Base-by-base conservation (phyloP, 2,113 vertebrate species). In the Pitta sordida region DNA sequence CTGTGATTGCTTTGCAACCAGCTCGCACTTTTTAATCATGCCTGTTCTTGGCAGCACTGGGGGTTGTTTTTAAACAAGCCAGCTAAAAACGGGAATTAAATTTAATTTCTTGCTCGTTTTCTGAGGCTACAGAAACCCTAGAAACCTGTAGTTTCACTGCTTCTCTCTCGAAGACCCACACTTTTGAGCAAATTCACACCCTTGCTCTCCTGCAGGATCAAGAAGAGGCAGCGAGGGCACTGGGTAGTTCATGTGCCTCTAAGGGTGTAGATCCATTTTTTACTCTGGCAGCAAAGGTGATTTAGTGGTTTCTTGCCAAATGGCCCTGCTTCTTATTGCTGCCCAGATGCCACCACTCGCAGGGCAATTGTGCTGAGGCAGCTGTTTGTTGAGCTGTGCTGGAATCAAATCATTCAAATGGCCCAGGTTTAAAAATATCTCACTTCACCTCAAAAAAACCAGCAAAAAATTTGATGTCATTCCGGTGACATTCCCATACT, bases 61-160 rank as follows among this genome's bases (percentile, higher is more conserved):
- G 34, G n/a, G 14, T 79, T 91, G 65, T 92, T 96, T 93, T 78
- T 86, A 88, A 94, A 94, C 86, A 94, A 83, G 24, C 30, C 49
- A 71, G 43, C 15, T 83, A 90, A 90, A 93, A 83, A 63, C 29
- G 30, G 39, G 82, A 77, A 90, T 80, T 88, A 88, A 59, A 71
- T 67, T 81, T 59, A 55, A 74, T 93, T 94, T 85, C 71, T 89
- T 39, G 10, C 84, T 68, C 26, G 11, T 80, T 93, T 94, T 91
- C 39, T 48, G 82, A 70, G n/a, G 63, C 60, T 89, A 63, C 51
- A 63, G 55, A 70, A 77, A 51, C 15, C 0, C 0, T 8, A 62
- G 60, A 91, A 76, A 37, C 44, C 62, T 79, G 20, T 58, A 16
- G 75, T 90, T 89, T 69, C 48, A 29, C 58, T 36, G 21, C 34